phyloP scores from a whole-genome alignment of 1,140 invertebrate species.

The Bombus pyrosoma region DNA sequence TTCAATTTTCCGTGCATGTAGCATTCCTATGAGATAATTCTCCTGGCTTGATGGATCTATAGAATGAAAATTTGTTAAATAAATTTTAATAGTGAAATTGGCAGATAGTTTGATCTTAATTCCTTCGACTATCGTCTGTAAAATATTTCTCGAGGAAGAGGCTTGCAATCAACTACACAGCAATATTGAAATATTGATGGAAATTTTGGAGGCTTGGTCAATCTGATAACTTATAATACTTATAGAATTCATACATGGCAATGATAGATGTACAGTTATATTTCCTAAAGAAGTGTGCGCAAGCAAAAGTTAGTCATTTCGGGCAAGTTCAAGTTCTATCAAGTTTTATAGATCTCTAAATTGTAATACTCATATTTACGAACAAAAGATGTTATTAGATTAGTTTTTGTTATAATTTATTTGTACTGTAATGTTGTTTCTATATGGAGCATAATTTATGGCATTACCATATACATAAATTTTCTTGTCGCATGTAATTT shows the following conservation, averaged over 20 bases:
- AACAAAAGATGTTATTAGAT: neutral
- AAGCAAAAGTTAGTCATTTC: no score
- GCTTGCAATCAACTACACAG: neutral
- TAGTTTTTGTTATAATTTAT: neutral
- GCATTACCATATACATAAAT: neutral
- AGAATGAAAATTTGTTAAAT: neutral
- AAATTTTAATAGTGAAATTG: neutral
- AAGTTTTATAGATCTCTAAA: neutral
- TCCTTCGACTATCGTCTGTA: neutral
- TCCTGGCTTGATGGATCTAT: neutral
- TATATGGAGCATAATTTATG: neutral
- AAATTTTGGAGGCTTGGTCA: neutral
- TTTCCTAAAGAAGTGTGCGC: no score
- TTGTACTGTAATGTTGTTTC: no score
- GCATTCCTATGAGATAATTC: neutral
- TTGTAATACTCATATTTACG: neutral
- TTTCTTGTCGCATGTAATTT: neutral
- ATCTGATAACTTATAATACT: no score
- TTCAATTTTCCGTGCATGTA: neutral
- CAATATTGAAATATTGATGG: neutral
- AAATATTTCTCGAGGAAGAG: neutral
- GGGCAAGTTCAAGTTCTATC: no score
- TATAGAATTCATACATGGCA: neutral
- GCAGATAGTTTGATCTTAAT: neutral
- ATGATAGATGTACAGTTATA: neutral